phyloP scores from a whole-genome alignment of 2,113 vertebrate genomes.

The Cephalopterus ornatus region DNA sequence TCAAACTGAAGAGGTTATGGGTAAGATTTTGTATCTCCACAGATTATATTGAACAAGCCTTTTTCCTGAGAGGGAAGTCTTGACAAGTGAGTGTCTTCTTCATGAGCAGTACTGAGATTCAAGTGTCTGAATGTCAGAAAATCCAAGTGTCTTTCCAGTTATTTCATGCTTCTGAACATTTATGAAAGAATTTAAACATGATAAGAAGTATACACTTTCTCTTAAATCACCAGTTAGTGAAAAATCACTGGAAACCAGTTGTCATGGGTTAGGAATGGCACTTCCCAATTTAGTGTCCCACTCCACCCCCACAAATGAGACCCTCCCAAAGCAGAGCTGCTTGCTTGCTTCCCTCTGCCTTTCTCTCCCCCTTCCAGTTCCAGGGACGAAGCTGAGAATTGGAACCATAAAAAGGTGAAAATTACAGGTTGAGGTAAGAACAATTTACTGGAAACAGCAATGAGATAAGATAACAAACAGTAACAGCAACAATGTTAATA shows the following conservation, averaged over 20 bases:
- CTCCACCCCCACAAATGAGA: background rate
- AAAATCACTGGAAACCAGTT: background rate
- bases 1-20: background rate
- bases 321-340: background rate
- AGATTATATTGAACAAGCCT: background rate
- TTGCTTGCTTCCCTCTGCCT: background rate
- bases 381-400: fast-evolving
- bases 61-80: background rate
- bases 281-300: background rate
- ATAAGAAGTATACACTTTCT: background rate
- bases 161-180: background rate
- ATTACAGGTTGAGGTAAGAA: background rate
- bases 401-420: background rate
- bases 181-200: background rate
- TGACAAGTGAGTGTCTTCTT: background rate
- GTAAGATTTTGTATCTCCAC: background rate
- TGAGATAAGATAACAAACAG: background rate
- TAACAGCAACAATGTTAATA: background rate
- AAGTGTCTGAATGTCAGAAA: background rate
- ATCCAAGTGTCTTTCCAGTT: background rate
- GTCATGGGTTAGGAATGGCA: background rate
- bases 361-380: background rate
- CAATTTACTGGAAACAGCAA: background rate
- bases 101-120: background rate
- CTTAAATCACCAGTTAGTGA: background rate